Evolutionary conservation across 2,797 vertebrate species (phyloP), one percentile per base, ranked within the genome.

Genomic region (Acanthiza pusilla): DNA sequence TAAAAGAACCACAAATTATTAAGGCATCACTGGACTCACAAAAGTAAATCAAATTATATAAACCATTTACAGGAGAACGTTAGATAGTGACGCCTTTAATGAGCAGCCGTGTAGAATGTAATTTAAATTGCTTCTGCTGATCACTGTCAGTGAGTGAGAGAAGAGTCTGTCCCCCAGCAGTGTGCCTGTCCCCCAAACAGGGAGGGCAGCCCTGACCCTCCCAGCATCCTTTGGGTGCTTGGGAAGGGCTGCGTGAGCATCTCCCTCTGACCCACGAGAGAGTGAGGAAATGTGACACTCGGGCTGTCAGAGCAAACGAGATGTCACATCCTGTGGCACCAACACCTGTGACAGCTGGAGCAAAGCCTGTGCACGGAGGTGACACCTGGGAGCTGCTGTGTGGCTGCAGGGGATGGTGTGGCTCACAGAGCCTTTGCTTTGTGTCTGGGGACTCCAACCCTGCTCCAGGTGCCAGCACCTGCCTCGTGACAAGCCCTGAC

Each of bases 401-500:
- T 8, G 55, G 20, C 16, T 20, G 38, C n/a, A 25, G 26, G 40
- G 42, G 42, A 2, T 42, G 38, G 38, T 38, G 38, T 38, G 38
- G 38, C 27, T 55, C 38, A 0, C 25, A 16, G 55, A 48, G 29
- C 2, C 36, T 0, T 1, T 18, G 7, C 34, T 48, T 43, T 66
- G 73, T 55, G 48, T 3, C 30, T 51, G 11, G 19, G 53, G 60
- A 21, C 36, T 0, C 2, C 70, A 36, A 71, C 7, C 18, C 27
- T 3, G 2, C 34, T 27, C 86, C 38, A 23, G 21, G 57, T 58
- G 54, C 7, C 88, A 74, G 42, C 76, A 13, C 50, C 47, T 45
- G 80, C 73, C 80, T 88, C 57, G 3, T 21, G 36, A 70, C 12
- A 3, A 43, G 63, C 60, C 71, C 77, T 42, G 63, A 3, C 34